Percentiles rank a stretch among this genome's conserved stretches.
phyloP scores from a whole-genome alignment of 2,113 vertebrate species.

The Rhadina sibilatrix region DNA sequence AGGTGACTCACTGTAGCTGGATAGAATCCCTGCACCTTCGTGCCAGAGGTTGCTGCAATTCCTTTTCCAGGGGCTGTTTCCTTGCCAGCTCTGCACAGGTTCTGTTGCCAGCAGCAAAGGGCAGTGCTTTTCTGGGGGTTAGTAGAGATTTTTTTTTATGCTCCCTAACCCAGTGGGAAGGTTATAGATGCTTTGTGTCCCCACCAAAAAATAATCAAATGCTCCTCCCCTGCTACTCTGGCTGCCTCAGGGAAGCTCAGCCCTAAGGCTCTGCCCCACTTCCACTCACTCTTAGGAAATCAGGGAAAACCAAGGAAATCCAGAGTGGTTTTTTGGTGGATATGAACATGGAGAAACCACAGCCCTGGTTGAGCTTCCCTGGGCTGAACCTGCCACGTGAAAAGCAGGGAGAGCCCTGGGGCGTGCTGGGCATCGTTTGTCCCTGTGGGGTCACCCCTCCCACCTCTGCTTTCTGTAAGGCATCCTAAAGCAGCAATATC shows the following conservation, averaged over 20 bases:
- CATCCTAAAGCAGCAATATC: background rate
- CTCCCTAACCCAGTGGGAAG: background rate
- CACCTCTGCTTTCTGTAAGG: background rate
- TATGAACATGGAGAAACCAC: background rate
- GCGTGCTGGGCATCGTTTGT: background rate
- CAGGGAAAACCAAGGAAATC: background rate
- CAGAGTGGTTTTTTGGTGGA: background rate
- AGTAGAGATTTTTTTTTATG: background rate
- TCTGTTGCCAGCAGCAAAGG: background rate
- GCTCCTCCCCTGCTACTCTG: background rate
- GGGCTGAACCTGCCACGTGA: background rate
- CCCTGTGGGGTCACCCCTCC: background rate
- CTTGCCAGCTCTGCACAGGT: background rate
- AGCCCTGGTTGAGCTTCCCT: background rate
- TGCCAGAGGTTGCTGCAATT: background rate
- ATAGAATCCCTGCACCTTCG: background rate
- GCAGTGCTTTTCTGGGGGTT: background rate
- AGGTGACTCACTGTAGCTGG: background rate
- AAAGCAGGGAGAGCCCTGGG: background rate
- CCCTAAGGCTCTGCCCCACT: background rate
- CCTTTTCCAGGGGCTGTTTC: background rate
- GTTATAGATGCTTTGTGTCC: background rate
- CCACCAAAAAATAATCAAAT: accelerated
- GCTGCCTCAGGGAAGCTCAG: background rate
- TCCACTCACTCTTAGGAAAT: background rate